A percentile compares a stretch with the other conserved stretches of the same genome.
Evolutionary conservation across 2,888 invertebrate species (phyloP).

Genomic region (Venusia cambrica): DNA sequence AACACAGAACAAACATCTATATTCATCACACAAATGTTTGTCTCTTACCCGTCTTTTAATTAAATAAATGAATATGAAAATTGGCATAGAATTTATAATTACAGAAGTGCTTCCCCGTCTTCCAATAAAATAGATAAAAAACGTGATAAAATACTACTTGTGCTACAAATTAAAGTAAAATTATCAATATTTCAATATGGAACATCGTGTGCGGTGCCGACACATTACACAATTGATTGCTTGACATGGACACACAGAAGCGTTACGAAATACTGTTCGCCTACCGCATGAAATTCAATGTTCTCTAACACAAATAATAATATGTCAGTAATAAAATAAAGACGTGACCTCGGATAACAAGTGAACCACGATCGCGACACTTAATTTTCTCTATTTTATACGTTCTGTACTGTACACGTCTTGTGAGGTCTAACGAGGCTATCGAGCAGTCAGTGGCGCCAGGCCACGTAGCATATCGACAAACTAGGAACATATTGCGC

Average conservation of each 20-base stretch:
- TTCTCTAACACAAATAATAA: constrained; percentile 72
- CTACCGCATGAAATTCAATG: constrained; percentile 65
- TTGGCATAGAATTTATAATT: too few relatives aligned
- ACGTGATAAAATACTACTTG: constrained; percentile 1
- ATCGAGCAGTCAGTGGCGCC: constrained; percentile 57
- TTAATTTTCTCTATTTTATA: constrained; percentile 76
- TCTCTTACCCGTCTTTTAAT: too few relatives aligned
- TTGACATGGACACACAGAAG: constrained; percentile 26
- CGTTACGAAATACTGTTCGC: constrained; percentile 60
- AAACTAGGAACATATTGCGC: constrained; percentile 45
- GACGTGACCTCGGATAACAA: constrained; percentile 70
- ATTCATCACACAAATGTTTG: too few relatives aligned
- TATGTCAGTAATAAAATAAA: constrained; percentile 75
- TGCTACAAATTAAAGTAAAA: constrained; percentile 6
- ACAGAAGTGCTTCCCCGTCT: too few relatives aligned
- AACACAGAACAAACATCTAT: too few relatives aligned
- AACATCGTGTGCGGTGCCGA: constrained; percentile 19
- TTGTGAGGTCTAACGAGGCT: constrained; percentile 63
- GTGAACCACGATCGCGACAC: constrained; percentile 66
- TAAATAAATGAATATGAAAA: too few relatives aligned
- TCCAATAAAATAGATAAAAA: too few relatives aligned
- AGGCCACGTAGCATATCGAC: constrained; percentile 39
- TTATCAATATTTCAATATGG: constrained; percentile 12
- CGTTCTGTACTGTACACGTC: constrained; percentile 65
- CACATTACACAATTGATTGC: constrained; percentile 25